Conservation (phyloP, 1,140 invertebrate species). For the Wiebesia pumilae region DNA sequence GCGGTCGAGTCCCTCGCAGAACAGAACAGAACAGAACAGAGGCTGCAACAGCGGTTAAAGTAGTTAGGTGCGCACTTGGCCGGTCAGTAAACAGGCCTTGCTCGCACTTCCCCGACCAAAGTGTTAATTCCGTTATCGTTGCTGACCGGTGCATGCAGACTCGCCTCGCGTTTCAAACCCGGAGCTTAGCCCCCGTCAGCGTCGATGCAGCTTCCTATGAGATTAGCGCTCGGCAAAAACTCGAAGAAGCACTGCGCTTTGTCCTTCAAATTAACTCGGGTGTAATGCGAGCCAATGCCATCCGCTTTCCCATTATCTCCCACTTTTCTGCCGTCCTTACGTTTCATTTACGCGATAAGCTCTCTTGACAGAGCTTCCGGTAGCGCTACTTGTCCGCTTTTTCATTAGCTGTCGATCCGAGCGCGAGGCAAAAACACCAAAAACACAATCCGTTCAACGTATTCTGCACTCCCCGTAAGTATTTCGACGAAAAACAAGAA, state of each 20-base stretch:
- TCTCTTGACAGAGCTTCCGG: too few relatives aligned
- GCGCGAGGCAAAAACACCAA: not conserved
- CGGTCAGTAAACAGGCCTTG: constrained; percentile 53
- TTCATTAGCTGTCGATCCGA: not conserved
- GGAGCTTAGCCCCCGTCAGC: not conserved
- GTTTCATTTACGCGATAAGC: too few relatives aligned
- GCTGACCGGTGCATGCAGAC: constrained; percentile 36
- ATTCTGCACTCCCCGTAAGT: too few relatives aligned
- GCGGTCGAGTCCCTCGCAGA: too few relatives aligned
- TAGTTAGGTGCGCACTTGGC: constrained; percentile 57
- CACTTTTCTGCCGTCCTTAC: not conserved
- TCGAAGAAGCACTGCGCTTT: not conserved
- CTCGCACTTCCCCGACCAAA: not conserved
- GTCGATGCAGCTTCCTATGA: not conserved
- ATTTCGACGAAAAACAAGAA: too few relatives aligned
- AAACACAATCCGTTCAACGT: not conserved
- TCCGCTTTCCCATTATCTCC: too few relatives aligned
- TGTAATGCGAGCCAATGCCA: not conserved
- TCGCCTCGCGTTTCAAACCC: too few relatives aligned
- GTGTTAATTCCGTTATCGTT: constrained; percentile 64
- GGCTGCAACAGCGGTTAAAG: constrained; percentile 54
- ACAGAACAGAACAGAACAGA: constrained; percentile 18
- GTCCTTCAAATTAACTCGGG: not conserved
- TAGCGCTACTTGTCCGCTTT: too few relatives aligned
- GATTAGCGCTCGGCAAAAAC: not conserved